A percentile compares a stretch with the other conserved stretches of the same genome.
These are phyloP conservation scores for Ceratitis capitata DNA, from an alignment of 1,140 invertebrate genomes.

Conservation along the genomic window DNA sequence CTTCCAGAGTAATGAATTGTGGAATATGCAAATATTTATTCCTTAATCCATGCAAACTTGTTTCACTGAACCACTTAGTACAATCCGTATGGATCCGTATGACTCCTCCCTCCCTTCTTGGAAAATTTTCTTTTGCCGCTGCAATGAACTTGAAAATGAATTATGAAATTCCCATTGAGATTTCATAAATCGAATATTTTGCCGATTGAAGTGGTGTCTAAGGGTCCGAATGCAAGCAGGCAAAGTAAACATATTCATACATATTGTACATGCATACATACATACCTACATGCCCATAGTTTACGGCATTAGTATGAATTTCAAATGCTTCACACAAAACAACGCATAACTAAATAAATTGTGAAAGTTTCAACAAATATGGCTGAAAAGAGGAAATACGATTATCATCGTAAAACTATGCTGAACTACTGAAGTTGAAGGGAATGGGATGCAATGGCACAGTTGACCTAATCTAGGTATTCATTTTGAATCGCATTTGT, in stretches of 20 bases:
- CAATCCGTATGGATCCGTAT: neutral
- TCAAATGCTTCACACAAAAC: constrained; percentile 20
- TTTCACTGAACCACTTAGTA: neutral
- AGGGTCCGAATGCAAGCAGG: neutral
- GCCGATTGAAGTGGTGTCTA: constrained; percentile 8
- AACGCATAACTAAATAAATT: constrained; percentile 30
- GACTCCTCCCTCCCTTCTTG: neutral
- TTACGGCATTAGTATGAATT: constrained; percentile 8
- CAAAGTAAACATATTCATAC: neutral
- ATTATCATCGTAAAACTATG: constrained; percentile 10
- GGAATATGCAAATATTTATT: neutral
- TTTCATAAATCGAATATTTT: constrained; percentile 11
- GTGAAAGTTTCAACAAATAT: constrained; percentile 26
- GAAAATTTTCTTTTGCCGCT: neutral
- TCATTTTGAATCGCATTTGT: neutral
- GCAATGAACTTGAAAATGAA: constrained; percentile 46
- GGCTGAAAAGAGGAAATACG: neutral
- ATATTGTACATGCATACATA: too few species aligned
- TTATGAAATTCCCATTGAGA: constrained; percentile 40
- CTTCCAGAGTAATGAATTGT: too few species aligned
- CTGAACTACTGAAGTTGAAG: neutral
- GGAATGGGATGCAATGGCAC: too few species aligned
- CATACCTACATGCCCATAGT: too few species aligned
- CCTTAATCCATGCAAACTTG: neutral
- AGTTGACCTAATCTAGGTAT: neutral